phyloP scores from a whole-genome alignment of 2,797 vertebrate genomes.

The Gymnoscopelus braueri region DNA sequence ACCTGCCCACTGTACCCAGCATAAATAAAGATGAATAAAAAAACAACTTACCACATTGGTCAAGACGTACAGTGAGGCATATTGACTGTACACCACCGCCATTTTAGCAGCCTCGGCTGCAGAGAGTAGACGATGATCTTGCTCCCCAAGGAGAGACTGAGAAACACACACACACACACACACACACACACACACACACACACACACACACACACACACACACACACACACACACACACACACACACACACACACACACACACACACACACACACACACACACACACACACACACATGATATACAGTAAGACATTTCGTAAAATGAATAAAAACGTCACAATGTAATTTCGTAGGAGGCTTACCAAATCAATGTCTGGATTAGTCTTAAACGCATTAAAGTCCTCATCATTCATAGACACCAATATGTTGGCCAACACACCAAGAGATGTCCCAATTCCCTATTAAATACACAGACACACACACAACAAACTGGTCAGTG shows the following conservation, averaged over 20 bases:
- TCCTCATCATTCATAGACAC: slow-evolving; percentile 92
- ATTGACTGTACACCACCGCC: slow-evolving; percentile 90
- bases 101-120: slow-evolving; percentile 92
- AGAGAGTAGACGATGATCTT: slow-evolving; percentile 84
- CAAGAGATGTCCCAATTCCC: slow-evolving; percentile 93
- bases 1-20: no score
- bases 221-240: slow-evolving; percentile 11
- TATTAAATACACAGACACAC: slow-evolving; percentile 58
- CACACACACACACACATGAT: slow-evolving; percentile 4
- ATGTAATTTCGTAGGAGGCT: slow-evolving; percentile 17
- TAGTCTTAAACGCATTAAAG: slow-evolving; percentile 82
- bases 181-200: slow-evolving; percentile 17
- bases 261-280: slow-evolving; percentile 16
- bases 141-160: slow-evolving; percentile 82
- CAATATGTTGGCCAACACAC: slow-evolving; percentile 90
- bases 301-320: background rate
- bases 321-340: no score
- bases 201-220: slow-evolving; percentile 3
- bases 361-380: slow-evolving; percentile 82
- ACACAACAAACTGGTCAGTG: slow-evolving; percentile 2
- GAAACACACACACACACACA: slow-evolving; percentile 7
- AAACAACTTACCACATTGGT: slow-evolving; percentile 84
- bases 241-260: slow-evolving; percentile 10
- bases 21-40: background rate
- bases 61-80: slow-evolving; percentile 91